A percentile compares a stretch with the other conserved stretches of the same genome.
phyloP scores from a whole-genome alignment of 2,797 vertebrate genomes.

The Eptatretus atami region DNA sequence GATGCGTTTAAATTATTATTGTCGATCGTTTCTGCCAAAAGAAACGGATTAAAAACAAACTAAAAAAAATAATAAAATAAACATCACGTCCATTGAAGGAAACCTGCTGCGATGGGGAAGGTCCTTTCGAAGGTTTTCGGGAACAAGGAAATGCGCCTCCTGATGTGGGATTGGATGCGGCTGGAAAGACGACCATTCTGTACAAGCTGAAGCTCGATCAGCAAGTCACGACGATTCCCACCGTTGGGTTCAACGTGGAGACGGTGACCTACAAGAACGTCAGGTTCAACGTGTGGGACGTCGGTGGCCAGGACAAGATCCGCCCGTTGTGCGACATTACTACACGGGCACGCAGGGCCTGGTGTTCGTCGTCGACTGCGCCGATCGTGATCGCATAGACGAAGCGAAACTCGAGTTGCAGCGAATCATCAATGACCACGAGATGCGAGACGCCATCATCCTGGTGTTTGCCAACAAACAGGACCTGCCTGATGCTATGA shows the following conservation, averaged over 20 bases:
- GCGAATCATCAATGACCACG: slow-evolving; percentile 10
- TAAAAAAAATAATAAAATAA: no score
- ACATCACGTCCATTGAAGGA: no score
- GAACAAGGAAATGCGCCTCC: slow-evolving; percentile 85
- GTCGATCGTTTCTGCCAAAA: no score
- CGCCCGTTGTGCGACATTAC: slow-evolving; percentile 14
- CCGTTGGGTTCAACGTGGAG: slow-evolving; percentile 15
- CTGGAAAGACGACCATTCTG: slow-evolving; percentile 92
- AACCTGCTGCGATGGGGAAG: slow-evolving; percentile 11
- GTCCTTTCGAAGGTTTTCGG: slow-evolving; percentile 14
- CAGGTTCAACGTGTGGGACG: slow-evolving; percentile 15
- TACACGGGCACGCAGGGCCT: slow-evolving; percentile 14
- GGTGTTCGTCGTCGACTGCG: slow-evolving; percentile 13
- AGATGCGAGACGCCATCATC: slow-evolving; percentile 13
- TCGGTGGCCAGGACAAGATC: slow-evolving; percentile 15
- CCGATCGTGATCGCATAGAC: slow-evolving; percentile 10
- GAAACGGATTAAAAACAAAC: no score
- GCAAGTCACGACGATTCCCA: slow-evolving; percentile 14
- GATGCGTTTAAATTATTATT: no score
- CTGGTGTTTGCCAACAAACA: slow-evolving; percentile 15
- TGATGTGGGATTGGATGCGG: slow-evolving; percentile 95
- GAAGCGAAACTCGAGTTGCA: slow-evolving; percentile 11
- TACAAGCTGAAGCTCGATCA: slow-evolving; percentile 39
- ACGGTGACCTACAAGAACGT: slow-evolving; percentile 15
- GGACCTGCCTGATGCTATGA: slow-evolving; percentile 14